Evolutionary conservation across 2,113 vertebrate genomes (phyloP).

Genomic region (Solea solea): DNA sequence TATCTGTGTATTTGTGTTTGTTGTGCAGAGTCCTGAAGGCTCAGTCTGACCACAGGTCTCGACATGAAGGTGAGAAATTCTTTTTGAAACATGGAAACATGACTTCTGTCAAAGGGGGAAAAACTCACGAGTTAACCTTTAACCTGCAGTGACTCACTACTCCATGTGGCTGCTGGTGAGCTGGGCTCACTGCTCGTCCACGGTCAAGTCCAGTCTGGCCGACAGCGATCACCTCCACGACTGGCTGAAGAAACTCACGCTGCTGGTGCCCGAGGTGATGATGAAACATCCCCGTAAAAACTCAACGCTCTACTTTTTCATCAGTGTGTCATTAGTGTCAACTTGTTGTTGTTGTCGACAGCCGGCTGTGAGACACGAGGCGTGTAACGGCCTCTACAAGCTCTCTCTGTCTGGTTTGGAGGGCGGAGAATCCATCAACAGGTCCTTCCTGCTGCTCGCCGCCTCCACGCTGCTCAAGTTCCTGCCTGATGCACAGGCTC

Average conservation of each 20-base stretch:
- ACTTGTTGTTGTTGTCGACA: constrained; percentile 56
- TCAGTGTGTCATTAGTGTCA: neutral
- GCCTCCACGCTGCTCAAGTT: constrained; percentile 97
- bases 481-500: constrained; percentile 95
- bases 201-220: constrained; percentile 96
- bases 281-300: neutral
- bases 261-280: constrained; percentile 96
- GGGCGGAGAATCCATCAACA: constrained; percentile 95
- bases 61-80: constrained; percentile 91
- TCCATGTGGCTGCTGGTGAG: constrained; percentile 99
- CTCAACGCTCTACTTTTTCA: neutral
- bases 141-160: constrained; percentile 92
- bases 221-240: constrained; percentile 97
- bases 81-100: neutral
- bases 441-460: constrained; percentile 95
- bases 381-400: constrained; percentile 97
- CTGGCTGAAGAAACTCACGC: constrained; percentile 96
- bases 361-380: constrained; percentile 96
- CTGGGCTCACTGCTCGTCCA: constrained; percentile 97
- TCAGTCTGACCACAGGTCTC: constrained; percentile 96
- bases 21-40: constrained; percentile 92
- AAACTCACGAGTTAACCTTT: neutral
- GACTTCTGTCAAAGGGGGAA: too few species aligned
- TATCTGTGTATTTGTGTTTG: constrained; percentile 7
- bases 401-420: constrained; percentile 95